phyloP scores from a whole-genome alignment of 1,140 invertebrate genomes.

The Condylostylus longicornis region DNA sequence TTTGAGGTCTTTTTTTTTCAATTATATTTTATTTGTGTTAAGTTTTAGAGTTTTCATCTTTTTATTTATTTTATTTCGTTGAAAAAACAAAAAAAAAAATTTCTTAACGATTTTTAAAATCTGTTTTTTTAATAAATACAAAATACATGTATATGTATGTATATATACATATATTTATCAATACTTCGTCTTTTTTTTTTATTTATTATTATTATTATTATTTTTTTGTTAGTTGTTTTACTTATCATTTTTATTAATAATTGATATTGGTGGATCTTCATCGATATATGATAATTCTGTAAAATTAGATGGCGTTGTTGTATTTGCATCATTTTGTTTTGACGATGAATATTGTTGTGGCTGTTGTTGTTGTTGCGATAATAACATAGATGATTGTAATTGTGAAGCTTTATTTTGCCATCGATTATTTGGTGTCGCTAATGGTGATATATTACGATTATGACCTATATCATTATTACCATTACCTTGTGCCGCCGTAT shows the following conservation, averaged over 20 bases:
- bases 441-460: background rate
- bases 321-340: slow-evolving; percentile 8
- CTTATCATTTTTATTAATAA: background rate
- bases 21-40: too few relatives aligned
- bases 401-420: too few relatives aligned
- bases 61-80: too few relatives aligned
- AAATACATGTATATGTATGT: background rate
- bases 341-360: slow-evolving; percentile 7
- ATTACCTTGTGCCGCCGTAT: slow-evolving; percentile 3
- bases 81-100: too few relatives aligned
- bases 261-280: slow-evolving; percentile 55
- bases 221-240: background rate
- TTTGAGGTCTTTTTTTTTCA: too few relatives aligned
- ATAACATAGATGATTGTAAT: slow-evolving; percentile 19
- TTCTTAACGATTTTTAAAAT: too few relatives aligned
- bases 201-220: background rate
- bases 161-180: background rate
- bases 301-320: slow-evolving; percentile 22
- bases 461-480: background rate
- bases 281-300: slow-evolving; percentile 87
- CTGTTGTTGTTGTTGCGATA: slow-evolving; percentile 9
- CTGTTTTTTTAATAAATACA: background rate
- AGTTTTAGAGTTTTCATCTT: too few relatives aligned
- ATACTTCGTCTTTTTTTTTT: background rate
- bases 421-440: too few relatives aligned